Evolutionary conservation across 1,140 invertebrate genomes (phyloP).

Genomic region (Leucophenga varia): DNA sequence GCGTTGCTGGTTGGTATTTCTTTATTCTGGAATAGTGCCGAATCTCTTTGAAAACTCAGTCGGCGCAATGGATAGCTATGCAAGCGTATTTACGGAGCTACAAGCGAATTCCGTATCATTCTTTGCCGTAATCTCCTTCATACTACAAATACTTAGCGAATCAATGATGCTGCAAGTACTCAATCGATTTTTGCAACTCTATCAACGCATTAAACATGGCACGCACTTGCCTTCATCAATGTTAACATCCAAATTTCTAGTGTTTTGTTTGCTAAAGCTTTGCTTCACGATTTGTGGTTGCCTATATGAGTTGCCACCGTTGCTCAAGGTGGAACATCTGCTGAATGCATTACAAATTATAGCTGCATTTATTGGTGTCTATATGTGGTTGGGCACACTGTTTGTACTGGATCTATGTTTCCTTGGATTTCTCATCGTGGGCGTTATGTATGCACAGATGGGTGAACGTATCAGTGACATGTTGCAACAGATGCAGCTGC

Average conservation of each 20-base stretch:
- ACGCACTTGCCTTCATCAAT: no score
- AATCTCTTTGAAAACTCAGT: slow-evolving; percentile 3
- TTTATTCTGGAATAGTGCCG: slow-evolving; percentile 20
- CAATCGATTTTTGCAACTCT: slow-evolving; percentile 33
- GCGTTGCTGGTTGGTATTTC: no score
- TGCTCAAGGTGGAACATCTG: slow-evolving; percentile 3
- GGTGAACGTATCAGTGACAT: slow-evolving; percentile 27
- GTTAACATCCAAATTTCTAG: slow-evolving; percentile 24
- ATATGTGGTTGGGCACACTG: slow-evolving; percentile 42
- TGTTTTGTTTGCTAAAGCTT: slow-evolving; percentile 21
- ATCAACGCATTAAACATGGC: slow-evolving; percentile 20
- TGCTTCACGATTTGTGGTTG: slow-evolving; percentile 27
- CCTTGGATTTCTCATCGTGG: slow-evolving; percentile 34
- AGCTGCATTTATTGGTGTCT: slow-evolving; percentile 17
- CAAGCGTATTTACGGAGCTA: slow-evolving; percentile 20
- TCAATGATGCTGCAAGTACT: slow-evolving; percentile 19
- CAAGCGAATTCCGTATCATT: slow-evolving; percentile 22
- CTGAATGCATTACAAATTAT: neutral
- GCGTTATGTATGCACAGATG: slow-evolving; percentile 38
- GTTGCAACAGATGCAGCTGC: slow-evolving; percentile 26
- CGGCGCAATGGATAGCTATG: slow-evolving; percentile 20
- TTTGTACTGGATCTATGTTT: slow-evolving; percentile 39
- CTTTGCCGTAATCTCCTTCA: slow-evolving; percentile 29
- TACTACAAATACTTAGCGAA: slow-evolving; percentile 26
- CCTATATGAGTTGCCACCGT: slow-evolving; percentile 25